Evolutionary conservation across 1,140 invertebrate species (phyloP).

Genomic region (Acromyrmex charruanus): DNA sequence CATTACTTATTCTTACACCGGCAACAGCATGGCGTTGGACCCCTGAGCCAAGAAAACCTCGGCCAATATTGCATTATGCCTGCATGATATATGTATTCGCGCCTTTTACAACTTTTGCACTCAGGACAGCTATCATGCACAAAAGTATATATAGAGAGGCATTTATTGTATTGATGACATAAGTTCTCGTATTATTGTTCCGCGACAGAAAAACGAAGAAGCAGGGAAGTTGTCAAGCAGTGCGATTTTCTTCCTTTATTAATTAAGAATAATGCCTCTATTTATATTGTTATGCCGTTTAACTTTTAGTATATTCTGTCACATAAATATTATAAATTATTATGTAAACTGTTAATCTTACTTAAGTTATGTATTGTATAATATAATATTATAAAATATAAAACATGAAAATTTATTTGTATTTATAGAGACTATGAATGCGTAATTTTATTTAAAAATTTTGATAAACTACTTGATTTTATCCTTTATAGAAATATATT

Average conservation of each 20-base stretch:
- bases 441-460: background rate
- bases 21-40: slow-evolving; percentile 20
- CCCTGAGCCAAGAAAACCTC: slow-evolving; percentile 64
- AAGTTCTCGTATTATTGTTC: slow-evolving; percentile 9
- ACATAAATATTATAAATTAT: no score
- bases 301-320: background rate
- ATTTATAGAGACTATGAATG: background rate
- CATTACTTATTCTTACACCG: slow-evolving; percentile 81
- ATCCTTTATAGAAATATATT: background rate
- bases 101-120: slow-evolving; percentile 75
- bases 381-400: slow-evolving; percentile 2
- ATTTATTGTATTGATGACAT: slow-evolving; percentile 29
- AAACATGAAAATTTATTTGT: background rate
- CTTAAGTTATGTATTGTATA: background rate
- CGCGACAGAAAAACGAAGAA: slow-evolving; percentile 23
- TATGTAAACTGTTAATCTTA: background rate
- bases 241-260: background rate
- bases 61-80: slow-evolving; percentile 79
- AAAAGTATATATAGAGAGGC: background rate
- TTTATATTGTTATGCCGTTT: background rate
- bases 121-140: slow-evolving; percentile 57
- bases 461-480: background rate
- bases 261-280: background rate
- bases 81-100: slow-evolving; percentile 79
- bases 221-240: background rate